phyloP scores from a whole-genome alignment of 2,797 vertebrate species.

The Echeneis naucrates region DNA sequence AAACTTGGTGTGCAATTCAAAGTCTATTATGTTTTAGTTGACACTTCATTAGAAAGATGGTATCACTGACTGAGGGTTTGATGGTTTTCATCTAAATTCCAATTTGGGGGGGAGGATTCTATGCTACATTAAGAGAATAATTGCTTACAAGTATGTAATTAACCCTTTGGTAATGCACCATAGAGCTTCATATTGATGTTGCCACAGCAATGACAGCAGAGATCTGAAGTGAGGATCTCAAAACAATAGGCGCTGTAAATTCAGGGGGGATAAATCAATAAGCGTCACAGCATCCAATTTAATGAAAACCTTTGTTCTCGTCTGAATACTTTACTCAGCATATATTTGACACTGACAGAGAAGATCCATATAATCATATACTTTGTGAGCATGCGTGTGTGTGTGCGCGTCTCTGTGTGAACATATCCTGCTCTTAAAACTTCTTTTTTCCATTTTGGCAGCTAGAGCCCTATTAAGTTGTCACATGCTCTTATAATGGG shows the following conservation, averaged over 20 bases:
- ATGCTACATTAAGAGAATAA: slow-evolving; percentile 68
- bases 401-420: background rate
- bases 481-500: slow-evolving; percentile 59
- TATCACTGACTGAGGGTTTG: slow-evolving; percentile 41
- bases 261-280: slow-evolving; percentile 76
- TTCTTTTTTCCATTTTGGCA: slow-evolving; percentile 50
- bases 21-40: slow-evolving; percentile 37
- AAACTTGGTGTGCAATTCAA: slow-evolving; percentile 16
- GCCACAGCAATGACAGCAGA: slow-evolving; percentile 54
- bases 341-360: slow-evolving; percentile 44
- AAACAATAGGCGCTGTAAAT: slow-evolving; percentile 71
- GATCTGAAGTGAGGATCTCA: slow-evolving; percentile 63
- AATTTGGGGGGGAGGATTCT: slow-evolving; percentile 46
- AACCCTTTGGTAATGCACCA: slow-evolving; percentile 70
- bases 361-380: slow-evolving; percentile 7
- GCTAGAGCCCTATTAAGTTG: slow-evolving; percentile 57
- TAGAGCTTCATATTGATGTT: slow-evolving; percentile 68
- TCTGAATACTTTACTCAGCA: slow-evolving; percentile 69
- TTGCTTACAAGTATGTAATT: slow-evolving; percentile 77
- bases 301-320: slow-evolving; percentile 76
- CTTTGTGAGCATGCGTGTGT: background rate
- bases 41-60: slow-evolving; percentile 47
- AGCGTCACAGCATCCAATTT: slow-evolving; percentile 62
- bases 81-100: slow-evolving; percentile 58
- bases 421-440: slow-evolving; percentile 17